A percentile compares a stretch with the other conserved stretches of the same genome.
These are phyloP conservation scores for Cheumatopsyche charites DNA, from an alignment of 1,140 invertebrate genomes.

Conservation along the genomic window DNA sequence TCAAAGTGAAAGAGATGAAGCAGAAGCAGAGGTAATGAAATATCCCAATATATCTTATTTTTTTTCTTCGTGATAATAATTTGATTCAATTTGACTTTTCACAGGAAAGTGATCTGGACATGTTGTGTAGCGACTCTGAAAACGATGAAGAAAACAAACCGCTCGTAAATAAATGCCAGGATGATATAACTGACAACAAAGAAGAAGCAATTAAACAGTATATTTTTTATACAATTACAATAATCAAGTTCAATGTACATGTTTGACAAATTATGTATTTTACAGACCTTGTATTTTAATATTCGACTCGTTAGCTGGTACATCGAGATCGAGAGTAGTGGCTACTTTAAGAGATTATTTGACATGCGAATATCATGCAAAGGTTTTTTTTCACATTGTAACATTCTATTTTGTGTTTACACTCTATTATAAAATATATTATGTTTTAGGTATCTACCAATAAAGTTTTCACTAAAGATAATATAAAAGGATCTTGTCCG, in stretches of 20 bases:
- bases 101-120: conserved; percentile 61
- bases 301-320: conserved; percentile 90
- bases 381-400: conserved; percentile 64
- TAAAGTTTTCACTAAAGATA: conserved; percentile 76
- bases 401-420: conserved; percentile 22
- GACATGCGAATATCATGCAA: conserved; percentile 85
- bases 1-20: conserved; percentile 79
- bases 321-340: conserved; percentile 79
- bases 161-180: conserved; percentile 53
- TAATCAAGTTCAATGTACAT: not conserved
- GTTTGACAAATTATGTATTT: conserved; percentile 39
- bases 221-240: conserved; percentile 47
- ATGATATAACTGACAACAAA: conserved; percentile 47
- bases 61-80: not conserved
- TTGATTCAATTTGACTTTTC: conserved; percentile 29
- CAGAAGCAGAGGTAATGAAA: conserved; percentile 74
- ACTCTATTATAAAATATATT: conserved; percentile 27
- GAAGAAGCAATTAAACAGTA: conserved; percentile 67
- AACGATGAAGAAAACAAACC: conserved; percentile 65
- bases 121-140: conserved; percentile 63
- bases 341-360: conserved; percentile 89
- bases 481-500: conserved; percentile 81
- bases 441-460: conserved; percentile 58
- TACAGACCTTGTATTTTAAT: conserved; percentile 88
- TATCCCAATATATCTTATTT: conserved; percentile 17